A percentile compares a stretch with the other conserved stretches of the same genome.
These are phyloP conservation scores for Acronicta leporina DNA, from an alignment of 2,888 invertebrate species.

Conservation along the genomic window DNA sequence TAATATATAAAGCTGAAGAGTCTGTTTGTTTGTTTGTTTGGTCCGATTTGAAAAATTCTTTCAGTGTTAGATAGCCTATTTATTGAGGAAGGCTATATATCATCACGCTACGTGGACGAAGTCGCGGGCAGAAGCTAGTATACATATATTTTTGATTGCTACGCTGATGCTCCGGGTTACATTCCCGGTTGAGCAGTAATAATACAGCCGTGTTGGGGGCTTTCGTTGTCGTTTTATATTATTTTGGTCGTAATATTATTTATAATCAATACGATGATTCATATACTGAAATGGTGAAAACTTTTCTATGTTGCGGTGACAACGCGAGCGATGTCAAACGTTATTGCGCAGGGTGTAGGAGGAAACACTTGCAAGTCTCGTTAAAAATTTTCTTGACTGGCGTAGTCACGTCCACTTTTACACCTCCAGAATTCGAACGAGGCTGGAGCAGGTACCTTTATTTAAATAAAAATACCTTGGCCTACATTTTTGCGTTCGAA, in stretches of 20 bases:
- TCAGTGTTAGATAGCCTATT: too few relatives aligned
- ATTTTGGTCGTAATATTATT: not conserved
- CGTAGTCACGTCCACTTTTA: constrained; percentile 2
- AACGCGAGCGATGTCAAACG: not conserved
- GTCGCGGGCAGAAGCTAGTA: too few relatives aligned
- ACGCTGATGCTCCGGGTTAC: too few relatives aligned
- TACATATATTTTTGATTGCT: too few relatives aligned
- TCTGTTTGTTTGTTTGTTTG: too few relatives aligned
- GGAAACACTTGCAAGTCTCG: not conserved
- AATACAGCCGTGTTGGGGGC: too few relatives aligned
- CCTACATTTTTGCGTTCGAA: not conserved
- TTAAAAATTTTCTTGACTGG: constrained; percentile 1
- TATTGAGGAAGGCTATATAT: too few relatives aligned
- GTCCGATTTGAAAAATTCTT: too few relatives aligned
- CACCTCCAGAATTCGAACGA: not conserved
- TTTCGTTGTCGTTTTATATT: too few relatives aligned
- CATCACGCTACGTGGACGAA: too few relatives aligned
- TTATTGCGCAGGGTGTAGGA: not conserved
- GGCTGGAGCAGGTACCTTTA: constrained; percentile 3
- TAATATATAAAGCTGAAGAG: too few relatives aligned
- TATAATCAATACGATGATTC: not conserved
- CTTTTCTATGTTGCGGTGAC: constrained; percentile 2
- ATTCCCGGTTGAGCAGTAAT: too few relatives aligned
- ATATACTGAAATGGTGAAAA: constrained; percentile 3
- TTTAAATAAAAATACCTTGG: not conserved